phyloP scores from a whole-genome alignment of 1,140 invertebrate genomes.

The Drosophila suzukii region DNA sequence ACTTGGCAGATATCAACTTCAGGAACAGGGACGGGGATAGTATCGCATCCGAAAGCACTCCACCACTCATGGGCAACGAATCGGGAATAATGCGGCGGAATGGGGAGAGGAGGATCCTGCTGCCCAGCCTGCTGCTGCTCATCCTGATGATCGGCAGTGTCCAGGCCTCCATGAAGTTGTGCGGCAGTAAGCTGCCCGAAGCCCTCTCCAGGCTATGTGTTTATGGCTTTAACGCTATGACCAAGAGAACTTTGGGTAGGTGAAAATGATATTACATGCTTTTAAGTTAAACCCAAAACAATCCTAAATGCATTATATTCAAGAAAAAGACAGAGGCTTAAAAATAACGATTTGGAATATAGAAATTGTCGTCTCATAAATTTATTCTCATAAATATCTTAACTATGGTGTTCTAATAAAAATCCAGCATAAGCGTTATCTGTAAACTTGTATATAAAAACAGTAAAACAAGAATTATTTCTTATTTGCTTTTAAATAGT shows the following conservation, averaged over 20 bases:
- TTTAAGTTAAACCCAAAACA: no score
- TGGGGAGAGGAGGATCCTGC: constrained; percentile 18
- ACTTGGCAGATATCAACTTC: constrained; percentile 18
- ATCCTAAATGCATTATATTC: no score
- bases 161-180: constrained; percentile 18
- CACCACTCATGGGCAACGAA: neutral
- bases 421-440: no score
- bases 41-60: neutral
- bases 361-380: no score
- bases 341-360: no score
- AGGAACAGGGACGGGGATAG: neutral
- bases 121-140: constrained; percentile 30
- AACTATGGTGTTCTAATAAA: no score
- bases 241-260: constrained; percentile 46
- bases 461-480: no score
- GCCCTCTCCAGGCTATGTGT: constrained; percentile 25
- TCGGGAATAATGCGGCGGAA: neutral
- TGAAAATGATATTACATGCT: neutral
- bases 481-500: no score
- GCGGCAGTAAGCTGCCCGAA: constrained; percentile 50
- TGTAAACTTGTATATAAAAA: no score
- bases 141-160: constrained; percentile 15
- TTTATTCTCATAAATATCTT: no score
- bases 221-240: constrained; percentile 50
- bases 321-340: no score